Evolutionary conservation across 2,797 vertebrate species (phyloP).

Genomic region (Danio aesculapii): DNA sequence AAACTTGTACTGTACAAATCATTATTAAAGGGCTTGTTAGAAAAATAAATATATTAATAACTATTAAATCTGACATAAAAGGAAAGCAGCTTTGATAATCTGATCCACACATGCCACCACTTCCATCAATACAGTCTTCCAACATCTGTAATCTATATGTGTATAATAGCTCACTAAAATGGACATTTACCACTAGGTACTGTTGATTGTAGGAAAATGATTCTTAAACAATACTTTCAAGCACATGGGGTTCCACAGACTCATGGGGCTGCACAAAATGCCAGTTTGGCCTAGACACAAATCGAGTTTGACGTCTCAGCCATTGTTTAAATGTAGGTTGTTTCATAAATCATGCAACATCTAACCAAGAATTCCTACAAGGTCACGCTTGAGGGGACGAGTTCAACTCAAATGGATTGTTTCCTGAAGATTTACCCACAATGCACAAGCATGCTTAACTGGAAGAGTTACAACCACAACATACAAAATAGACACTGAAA

Average conservation of each 20-base stretch:
- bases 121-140: not conserved
- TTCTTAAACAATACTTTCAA: constrained; percentile 13
- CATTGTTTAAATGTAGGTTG: constrained; percentile 10
- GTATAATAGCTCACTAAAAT: not conserved
- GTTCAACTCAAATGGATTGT: constrained; percentile 27
- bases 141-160: constrained; percentile 1
- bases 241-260: not conserved
- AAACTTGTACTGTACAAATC: not conserved
- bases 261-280: constrained; percentile 4
- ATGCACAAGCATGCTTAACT: constrained; percentile 8
- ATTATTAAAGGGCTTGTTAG: not conserved
- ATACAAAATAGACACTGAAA: constrained; percentile 26
- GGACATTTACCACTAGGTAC: not conserved
- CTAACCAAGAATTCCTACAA: constrained; percentile 13
- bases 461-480: constrained; percentile 29
- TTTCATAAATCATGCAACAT: constrained; percentile 17
- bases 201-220: not conserved
- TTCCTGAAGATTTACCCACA: constrained; percentile 40
- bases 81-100: not conserved
- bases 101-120: not conserved
- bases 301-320: constrained; percentile 22
- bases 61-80: not conserved
- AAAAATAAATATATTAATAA: not conserved
- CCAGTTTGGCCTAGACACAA: constrained; percentile 29
- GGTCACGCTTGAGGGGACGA: constrained; percentile 30